Conservation (phyloP, 2,113 vertebrate genomes). For the Chitala chitala region DNA sequence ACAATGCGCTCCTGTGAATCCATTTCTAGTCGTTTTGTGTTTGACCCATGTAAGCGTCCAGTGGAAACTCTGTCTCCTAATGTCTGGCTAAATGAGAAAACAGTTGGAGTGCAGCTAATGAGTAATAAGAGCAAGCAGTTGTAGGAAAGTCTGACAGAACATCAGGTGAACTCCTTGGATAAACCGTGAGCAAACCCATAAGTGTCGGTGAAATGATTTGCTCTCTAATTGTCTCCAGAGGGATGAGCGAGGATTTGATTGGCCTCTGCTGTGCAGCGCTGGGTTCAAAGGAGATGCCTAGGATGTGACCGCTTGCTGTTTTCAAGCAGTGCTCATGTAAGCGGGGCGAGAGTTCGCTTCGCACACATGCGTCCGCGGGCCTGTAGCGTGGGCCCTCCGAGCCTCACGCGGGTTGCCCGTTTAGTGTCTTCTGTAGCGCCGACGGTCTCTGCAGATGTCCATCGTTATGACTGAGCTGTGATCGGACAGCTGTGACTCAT, state of each 20-base stretch:
- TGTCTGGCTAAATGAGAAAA: too few species aligned
- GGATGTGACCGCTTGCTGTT: too few species aligned
- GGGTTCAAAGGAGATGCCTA: too few species aligned
- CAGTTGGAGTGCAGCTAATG: too few species aligned
- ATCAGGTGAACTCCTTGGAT: background rate
- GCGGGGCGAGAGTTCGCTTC: too few species aligned
- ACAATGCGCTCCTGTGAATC: too few species aligned
- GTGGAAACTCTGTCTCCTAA: too few species aligned
- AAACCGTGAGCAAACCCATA: background rate
- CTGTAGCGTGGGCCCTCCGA: background rate
- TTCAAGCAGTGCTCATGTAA: too few species aligned
- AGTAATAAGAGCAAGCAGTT: background rate
- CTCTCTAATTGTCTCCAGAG: background rate
- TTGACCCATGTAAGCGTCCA: too few species aligned
- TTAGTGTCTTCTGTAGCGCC: background rate
- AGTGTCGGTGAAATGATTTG: background rate
- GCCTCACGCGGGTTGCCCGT: background rate
- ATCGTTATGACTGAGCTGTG: background rate
- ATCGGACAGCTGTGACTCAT: slow-evolving; percentile 14
- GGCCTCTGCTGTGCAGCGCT: background rate
- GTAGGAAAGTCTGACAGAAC: background rate
- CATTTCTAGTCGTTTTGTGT: too few species aligned
- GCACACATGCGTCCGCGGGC: too few species aligned
- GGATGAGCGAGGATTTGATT: background rate
- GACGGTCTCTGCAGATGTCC: background rate